Evolutionary conservation across 2,888 invertebrate genomes (phyloP).

Genomic region (Parthenolecanium corni): DNA sequence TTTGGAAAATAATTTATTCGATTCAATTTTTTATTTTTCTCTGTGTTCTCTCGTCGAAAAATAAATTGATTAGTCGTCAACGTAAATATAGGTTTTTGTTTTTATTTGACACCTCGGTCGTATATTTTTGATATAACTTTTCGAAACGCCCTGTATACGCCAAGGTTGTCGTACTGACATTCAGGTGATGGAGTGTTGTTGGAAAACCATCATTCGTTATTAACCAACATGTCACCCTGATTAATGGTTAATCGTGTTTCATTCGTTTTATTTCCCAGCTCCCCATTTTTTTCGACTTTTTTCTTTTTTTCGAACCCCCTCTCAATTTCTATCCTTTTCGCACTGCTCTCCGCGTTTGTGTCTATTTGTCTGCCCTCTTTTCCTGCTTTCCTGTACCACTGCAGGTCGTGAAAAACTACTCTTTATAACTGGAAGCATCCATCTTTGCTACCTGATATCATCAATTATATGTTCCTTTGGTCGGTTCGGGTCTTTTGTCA

Average conservation of each 20-base stretch:
- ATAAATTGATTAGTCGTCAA: too few relatives aligned
- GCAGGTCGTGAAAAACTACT: constrained; percentile 17
- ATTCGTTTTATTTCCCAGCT: constrained; percentile 24
- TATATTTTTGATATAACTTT: neutral
- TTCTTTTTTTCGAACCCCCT: too few relatives aligned
- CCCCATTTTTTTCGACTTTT: constrained; percentile 8
- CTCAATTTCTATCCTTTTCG: too few relatives aligned
- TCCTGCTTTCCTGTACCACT: too few relatives aligned
- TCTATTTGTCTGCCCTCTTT: too few relatives aligned
- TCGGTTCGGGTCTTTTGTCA: constrained; percentile 19
- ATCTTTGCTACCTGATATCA: constrained; percentile 30
- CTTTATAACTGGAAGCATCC: constrained; percentile 28
- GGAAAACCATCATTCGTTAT: constrained; percentile 29
- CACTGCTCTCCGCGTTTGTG: too few relatives aligned
- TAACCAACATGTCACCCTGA: constrained; percentile 30
- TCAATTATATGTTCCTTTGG: constrained; percentile 27
- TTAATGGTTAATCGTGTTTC: constrained; percentile 30
- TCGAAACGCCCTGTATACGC: constrained; percentile 10
- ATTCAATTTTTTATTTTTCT: too few relatives aligned
- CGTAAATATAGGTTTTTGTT: too few relatives aligned
- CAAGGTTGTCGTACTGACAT: constrained; percentile 17
- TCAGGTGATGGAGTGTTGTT: constrained; percentile 28
- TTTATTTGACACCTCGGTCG: too few relatives aligned
- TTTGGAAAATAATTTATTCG: too few relatives aligned
- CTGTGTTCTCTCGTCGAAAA: too few relatives aligned